Conservation (phyloP, 2,113 vertebrate genomes). For the Indicator maculatus region DNA sequence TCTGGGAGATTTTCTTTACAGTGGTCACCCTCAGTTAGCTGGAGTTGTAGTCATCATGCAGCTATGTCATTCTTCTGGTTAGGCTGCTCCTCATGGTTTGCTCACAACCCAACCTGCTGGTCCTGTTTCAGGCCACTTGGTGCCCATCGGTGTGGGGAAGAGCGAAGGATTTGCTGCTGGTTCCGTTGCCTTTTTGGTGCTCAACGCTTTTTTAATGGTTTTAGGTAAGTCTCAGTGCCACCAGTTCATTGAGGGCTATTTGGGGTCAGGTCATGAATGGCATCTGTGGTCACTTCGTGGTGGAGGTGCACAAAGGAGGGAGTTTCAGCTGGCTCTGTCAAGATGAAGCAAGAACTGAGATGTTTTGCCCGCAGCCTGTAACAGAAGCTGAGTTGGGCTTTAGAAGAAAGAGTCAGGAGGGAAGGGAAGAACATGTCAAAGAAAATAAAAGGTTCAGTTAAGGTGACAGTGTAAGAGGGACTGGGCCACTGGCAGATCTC, state of each 20-base stretch:
- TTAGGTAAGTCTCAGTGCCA: slow-evolving; percentile 73
- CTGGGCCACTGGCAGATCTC: not conserved
- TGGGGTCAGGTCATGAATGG: not conserved
- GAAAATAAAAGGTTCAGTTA: slow-evolving; percentile 51
- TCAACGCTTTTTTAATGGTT: slow-evolving; percentile 82
- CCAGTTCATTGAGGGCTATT: not conserved
- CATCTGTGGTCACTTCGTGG: not conserved
- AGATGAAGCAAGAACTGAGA: not conserved
- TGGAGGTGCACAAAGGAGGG: not conserved
- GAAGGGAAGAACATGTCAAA: slow-evolving; percentile 37
- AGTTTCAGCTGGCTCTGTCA: not conserved
- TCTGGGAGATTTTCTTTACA: not conserved
- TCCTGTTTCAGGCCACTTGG: slow-evolving; percentile 70
- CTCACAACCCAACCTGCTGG: not conserved
- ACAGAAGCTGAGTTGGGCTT: slow-evolving; percentile 53
- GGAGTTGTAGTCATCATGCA: not conserved
- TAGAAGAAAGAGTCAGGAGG: not conserved
- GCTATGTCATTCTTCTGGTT: not conserved
- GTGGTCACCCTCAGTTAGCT: not conserved
- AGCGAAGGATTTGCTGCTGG: slow-evolving; percentile 81
- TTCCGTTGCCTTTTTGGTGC: slow-evolving; percentile 81
- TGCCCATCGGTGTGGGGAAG: slow-evolving; percentile 56
- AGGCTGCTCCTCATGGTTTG: rapidly evolving
- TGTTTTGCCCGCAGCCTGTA: slow-evolving; percentile 34
- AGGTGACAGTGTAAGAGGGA: not conserved